Evolutionary conservation across 2,113 vertebrate genomes (phyloP).

Genomic region (Charadrius vociferus): DNA sequence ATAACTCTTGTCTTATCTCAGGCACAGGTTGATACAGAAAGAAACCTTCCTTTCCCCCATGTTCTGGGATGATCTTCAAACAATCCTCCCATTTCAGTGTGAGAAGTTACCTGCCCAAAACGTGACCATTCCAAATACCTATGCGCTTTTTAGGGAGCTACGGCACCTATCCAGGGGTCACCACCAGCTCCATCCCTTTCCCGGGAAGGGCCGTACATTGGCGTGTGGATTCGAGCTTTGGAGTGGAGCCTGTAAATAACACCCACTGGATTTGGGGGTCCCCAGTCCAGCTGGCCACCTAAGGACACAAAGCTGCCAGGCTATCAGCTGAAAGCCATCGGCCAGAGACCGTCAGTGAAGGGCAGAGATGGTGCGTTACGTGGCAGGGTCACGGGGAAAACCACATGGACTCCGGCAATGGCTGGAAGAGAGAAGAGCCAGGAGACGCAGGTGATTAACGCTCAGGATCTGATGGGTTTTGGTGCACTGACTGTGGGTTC

Average conservation of each 20-base stretch:
- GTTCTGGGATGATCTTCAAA: not conserved
- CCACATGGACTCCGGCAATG: accelerated
- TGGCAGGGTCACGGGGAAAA: accelerated
- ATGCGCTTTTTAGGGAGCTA: not conserved
- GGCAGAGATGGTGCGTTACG: not conserved
- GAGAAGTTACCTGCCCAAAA: not conserved
- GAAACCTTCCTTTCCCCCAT: accelerated
- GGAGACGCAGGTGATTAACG: not conserved
- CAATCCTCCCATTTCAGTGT: not conserved
- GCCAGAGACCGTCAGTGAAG: not conserved
- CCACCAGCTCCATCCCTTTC: not conserved
- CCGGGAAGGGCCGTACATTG: not conserved
- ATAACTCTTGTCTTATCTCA: not conserved
- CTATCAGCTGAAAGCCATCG: not conserved
- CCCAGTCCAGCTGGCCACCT: not conserved
- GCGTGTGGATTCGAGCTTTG: accelerated
- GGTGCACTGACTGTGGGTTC: accelerated
- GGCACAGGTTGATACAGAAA: not conserved
- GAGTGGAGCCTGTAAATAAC: too few species aligned
- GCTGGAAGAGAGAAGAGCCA: not conserved
- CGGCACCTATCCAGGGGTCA: accelerated
- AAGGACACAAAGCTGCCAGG: not conserved
- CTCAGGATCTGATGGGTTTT: too few species aligned
- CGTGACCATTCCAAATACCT: not conserved
- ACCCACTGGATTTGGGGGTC: accelerated